Evolutionary conservation across 2,888 invertebrate genomes (phyloP), one percentile per base, ranked within the genome.

Genomic region (Mythimna loreyi): DNA sequence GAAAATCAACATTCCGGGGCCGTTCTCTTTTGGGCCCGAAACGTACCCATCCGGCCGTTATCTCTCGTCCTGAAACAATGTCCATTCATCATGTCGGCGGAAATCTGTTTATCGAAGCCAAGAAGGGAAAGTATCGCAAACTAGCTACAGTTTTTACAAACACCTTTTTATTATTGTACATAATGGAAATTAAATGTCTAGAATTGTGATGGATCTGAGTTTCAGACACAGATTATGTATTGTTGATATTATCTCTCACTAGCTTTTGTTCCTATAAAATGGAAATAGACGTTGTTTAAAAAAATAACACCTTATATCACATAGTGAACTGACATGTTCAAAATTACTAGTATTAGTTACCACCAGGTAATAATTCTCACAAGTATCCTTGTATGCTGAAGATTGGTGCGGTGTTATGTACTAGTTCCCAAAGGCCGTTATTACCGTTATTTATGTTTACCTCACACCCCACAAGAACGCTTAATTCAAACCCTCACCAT

Each of bases 21-120:
- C 86, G 81, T 76, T 74, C 78, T 84, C 81, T 74, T 81, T 73
- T 82, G 82, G 78, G 82, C 80, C 78, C 61, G 60, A 78, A 76
- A 72, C 71, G 67, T 78, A 75, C 84, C 85, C 81, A 83, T 78
- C 83, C 82, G 36, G 79, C 72, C 80, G 84, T 86, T 88, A 89
- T 85, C 86, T 87, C 79, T 85, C 81, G 81, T 81, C 69, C 82
- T 81, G 78, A 86, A 86, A 88, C 86, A 88, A 88, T 88, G 87
- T 83, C 84, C 87, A 90, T 90, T 90, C 85, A 89, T 89, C 88
- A 89, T 82, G 58, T 70, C 75, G 66, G 75, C 82, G 81, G 80
- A 82, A 87, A 87, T 85, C 83, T 83, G 82, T 85, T 85, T 85
- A 86, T 86, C 84, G 86, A 74, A 78, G 67, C 83, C 81, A 86